phyloP scores from a whole-genome alignment of 2,888 invertebrate genomes.

The Rhogogaster chlorosoma region DNA sequence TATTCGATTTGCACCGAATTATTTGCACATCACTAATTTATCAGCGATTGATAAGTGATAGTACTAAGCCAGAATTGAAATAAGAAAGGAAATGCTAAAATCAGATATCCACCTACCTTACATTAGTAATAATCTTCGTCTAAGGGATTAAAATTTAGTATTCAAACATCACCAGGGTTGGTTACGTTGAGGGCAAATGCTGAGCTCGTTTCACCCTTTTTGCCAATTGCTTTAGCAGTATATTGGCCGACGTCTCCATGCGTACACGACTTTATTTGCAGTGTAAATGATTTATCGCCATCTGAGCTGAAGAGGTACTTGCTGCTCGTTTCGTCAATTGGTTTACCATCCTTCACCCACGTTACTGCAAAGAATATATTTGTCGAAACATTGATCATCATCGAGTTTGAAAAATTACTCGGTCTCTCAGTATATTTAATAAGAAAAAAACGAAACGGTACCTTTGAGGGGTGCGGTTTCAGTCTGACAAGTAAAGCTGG shows the following conservation, averaged over 20 bases:
- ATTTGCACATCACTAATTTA: background rate
- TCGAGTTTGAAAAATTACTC: background rate
- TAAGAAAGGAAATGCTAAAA: background rate
- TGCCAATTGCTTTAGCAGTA: conserved; percentile 90
- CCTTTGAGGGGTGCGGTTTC: conserved; percentile 82
- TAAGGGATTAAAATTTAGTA: conserved; percentile 27
- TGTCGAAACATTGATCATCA: background rate
- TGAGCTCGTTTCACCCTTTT: conserved; percentile 90
- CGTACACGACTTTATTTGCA: conserved; percentile 88
- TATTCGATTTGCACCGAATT: background rate
- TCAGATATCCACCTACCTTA: conserved; percentile 25
- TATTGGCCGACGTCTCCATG: conserved; percentile 93
- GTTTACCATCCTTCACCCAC: conserved; percentile 96
- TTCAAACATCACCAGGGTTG: conserved; percentile 79
- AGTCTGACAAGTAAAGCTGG: conserved; percentile 89
- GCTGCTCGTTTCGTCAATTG: conserved; percentile 88
- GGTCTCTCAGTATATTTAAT: background rate
- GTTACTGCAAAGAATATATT: conserved; percentile 75
- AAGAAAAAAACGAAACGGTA: conserved; percentile 61
- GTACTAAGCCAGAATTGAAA: background rate
- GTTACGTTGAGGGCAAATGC: conserved; percentile 93
- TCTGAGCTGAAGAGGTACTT: conserved; percentile 92
- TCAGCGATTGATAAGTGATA: background rate
- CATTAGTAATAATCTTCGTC: conserved; percentile 37
- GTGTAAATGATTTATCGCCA: conserved; percentile 88